Percentiles rank a stretch among this genome's conserved stretches.
These are phyloP conservation scores for Gila robusta DNA, from an alignment of 2,797 vertebrate genomes.

Conservation along the genomic window DNA sequence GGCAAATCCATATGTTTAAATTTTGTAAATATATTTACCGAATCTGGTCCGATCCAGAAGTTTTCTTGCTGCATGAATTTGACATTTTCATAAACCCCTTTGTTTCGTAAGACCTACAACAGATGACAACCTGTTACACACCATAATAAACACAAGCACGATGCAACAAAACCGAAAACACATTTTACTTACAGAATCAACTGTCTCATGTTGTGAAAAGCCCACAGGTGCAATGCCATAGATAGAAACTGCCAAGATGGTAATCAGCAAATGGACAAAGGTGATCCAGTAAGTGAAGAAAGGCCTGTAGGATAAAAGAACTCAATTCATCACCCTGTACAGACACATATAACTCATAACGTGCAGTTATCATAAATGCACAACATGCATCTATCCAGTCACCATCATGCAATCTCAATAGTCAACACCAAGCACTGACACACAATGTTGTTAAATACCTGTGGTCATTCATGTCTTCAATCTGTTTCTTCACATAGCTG, in stretches of 20 bases:
- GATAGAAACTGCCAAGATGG: constrained; percentile 91
- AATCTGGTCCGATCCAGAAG: constrained; percentile 98
- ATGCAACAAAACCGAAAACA: not conserved
- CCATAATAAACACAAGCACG: not conserved
- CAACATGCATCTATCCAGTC: not conserved
- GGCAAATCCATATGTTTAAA: not conserved
- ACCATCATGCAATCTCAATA: not conserved
- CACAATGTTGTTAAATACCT: constrained; percentile 75
- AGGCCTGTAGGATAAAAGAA: constrained; percentile 79
- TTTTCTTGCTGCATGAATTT: constrained; percentile 98
- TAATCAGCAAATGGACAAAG: constrained; percentile 94
- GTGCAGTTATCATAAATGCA: not conserved
- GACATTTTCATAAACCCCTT: constrained; percentile 96
- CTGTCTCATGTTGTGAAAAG: constrained; percentile 95
- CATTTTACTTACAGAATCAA: constrained; percentile 90
- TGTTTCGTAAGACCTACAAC: constrained; percentile 91
- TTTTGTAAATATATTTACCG: constrained; percentile 78
- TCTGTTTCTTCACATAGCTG: constrained; percentile 94
- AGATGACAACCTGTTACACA: constrained; percentile 36
- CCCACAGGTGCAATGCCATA: constrained; percentile 95
- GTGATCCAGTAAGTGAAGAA: constrained; percentile 99
- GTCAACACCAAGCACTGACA: not conserved
- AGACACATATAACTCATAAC: not conserved
- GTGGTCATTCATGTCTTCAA: constrained; percentile 98
- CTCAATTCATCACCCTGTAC: constrained; percentile 4